Base-by-base conservation (phyloP, 2,113 vertebrate species). In the Hypomesus transpacificus region DNA sequence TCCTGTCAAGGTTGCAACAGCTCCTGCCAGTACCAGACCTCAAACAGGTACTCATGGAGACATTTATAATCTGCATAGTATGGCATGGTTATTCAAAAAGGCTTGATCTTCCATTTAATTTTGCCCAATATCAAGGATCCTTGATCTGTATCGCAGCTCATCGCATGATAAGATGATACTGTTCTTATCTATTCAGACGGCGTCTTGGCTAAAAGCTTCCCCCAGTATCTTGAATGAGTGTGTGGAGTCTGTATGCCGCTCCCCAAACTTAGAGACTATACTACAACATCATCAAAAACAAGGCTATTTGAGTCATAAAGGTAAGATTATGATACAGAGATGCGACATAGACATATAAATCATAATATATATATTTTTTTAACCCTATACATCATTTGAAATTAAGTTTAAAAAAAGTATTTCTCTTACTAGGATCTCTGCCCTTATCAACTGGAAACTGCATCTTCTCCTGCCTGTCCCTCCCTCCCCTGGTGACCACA, bases 1-100 rank as follows among this genome's bases (percentile, higher is more conserved):
- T 93, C 22, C 74, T 95, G 1, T 87, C 84, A 69, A 91, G 91
- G 18, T 79, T 95, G 69, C 94, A 94, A 57, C 88, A 82, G 70
- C 71, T 90, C 54, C 64, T 91, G 21, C 85, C 88, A 3, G 61
- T 87, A 8, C 91, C 88, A 56, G 87, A 91, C 66, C 78, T 92
- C 18, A 87, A 87, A 62, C 88, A 92, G 91, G 91, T 92, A 69
- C 50, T 26, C 21, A 4, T 16, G 4, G 21, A 26, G 17, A 61
- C 22, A 14, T 26, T 22, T 22, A 3, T 22, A 20, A 24, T 1
- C 1, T 39, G 17, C 16, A 63, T 18, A 39, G 26, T 0, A 31
- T 31, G 2, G 5, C 28, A 18, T 64, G 18, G 24, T 64, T 9
- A 39, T 4, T 64, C 16, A 24, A 14, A 13, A 14, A 28, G 22